Conservation (phyloP, 2,113 vertebrate species). For the Aegotheles bennettii region DNA sequence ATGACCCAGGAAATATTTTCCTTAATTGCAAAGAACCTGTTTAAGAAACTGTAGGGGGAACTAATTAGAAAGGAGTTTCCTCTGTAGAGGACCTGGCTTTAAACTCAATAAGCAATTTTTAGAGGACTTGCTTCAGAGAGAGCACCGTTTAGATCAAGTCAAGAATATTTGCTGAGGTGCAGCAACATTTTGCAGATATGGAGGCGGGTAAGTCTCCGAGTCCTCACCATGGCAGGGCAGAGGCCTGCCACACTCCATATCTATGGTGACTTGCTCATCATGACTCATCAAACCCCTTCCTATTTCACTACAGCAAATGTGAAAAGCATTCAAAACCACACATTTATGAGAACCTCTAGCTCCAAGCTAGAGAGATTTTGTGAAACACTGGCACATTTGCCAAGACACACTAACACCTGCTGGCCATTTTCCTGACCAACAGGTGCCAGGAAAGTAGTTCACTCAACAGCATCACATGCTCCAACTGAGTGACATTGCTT, state of each 20-base stretch:
- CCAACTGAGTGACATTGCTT: neutral
- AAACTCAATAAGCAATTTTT: conserved; percentile 27
- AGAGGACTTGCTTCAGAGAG: conserved; percentile 31
- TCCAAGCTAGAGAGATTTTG: neutral
- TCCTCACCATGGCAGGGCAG: neutral
- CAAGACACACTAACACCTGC: neutral
- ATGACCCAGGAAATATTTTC: conserved; percentile 41
- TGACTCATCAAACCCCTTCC: neutral
- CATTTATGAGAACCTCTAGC: neutral
- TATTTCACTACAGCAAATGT: neutral
- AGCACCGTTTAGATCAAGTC: neutral
- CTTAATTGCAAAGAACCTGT: conserved; percentile 30
- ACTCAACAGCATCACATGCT: neutral
- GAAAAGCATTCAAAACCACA: neutral
- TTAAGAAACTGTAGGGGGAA: conserved; percentile 50
- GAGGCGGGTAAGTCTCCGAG: neutral
- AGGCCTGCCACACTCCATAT: neutral
- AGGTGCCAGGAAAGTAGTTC: neutral
- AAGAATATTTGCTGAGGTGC: neutral
- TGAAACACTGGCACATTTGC: neutral
- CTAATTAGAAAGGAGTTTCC: conserved; percentile 54
- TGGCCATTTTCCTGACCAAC: neutral
- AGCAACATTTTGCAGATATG: neutral
- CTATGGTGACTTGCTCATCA: neutral
- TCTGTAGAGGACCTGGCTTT: conserved; percentile 52